Evolutionary conservation across 2,797 vertebrate genomes (phyloP), one percentile per base, ranked within the genome.

Genomic region (Ataeniobius toweri): DNA sequence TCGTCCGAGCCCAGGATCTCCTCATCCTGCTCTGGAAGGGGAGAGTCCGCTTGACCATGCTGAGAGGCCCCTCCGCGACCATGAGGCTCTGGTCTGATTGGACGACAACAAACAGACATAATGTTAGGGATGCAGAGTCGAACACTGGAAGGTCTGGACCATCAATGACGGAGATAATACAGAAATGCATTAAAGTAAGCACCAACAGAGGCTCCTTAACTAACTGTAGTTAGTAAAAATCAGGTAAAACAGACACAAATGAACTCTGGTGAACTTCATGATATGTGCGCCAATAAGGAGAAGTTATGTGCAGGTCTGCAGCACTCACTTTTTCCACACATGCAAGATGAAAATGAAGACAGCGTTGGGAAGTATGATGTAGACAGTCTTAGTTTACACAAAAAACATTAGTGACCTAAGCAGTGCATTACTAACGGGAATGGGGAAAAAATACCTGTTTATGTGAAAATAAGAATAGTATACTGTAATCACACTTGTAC

Each of bases 1-100:
- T 99, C 98, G 77, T 99, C 98, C 22, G 98, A 99, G 46, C 98
- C 98, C 90, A 99, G 92, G 89, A 99, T 98, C 94, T 99, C 98
- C 72, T 99, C 98, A 69, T 96, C 95, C 86, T 95, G 94, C 77
- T 96, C 95, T 8, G 97, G 97, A 22, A 96, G 91, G 0, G 97
- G 96, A 73, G 94, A 97, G 85, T 98, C 97, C 0, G 96, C 90
- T 56, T 96, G 96, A 70, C 89, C 91, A 1, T 83, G 69, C 79
- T 96, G 94, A 80, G 96, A 92, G 48, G 95, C 92, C 55, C 96
- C 96, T 76, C 96, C 96, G 85, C 97, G 94, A 48, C 96, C 95
- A 76, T 97, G 96, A 89, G 96, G 95, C 91, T 99, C 97, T 39
- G 97, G 96, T 94, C 98, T 99, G 93, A 77, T 46, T 12, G 55